Percentiles rank a stretch among this genome's conserved stretches.
phyloP scores from a whole-genome alignment of 1,140 invertebrate species.

The Leucophenga varia region DNA sequence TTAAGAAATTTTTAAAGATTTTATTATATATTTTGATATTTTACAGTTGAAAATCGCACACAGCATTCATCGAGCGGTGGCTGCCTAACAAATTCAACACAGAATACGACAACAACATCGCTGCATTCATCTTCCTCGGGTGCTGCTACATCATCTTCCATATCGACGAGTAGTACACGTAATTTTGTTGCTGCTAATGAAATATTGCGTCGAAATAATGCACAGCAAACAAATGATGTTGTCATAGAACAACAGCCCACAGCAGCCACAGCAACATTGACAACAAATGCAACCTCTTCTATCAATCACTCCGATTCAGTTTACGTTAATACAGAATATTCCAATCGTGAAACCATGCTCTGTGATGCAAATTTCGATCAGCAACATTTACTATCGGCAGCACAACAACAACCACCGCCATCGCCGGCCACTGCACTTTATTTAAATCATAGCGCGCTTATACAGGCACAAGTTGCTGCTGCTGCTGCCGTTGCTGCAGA shows the following conservation, averaged over 20 bases:
- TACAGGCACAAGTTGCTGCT: conserved; percentile 34
- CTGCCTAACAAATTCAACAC: conserved; percentile 43
- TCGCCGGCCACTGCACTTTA: conserved; percentile 43
- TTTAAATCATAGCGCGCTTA: conserved; percentile 42
- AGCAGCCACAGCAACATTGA: conserved; percentile 9
- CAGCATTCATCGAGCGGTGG: conserved; percentile 43
- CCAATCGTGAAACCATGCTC: conserved; percentile 41
- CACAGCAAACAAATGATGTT: conserved; percentile 4
- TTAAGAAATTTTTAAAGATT: too few species aligned
- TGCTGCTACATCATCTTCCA: conserved; percentile 11
- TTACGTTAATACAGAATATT: conserved; percentile 49
- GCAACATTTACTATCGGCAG: conserved; percentile 36
- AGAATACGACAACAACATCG: conserved; percentile 48
- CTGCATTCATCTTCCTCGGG: conserved; percentile 39
- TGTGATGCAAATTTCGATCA: conserved; percentile 41
- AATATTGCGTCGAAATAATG: too few species aligned
- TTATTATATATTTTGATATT: conserved; percentile 6
- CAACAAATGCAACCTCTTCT: conserved; percentile 4
- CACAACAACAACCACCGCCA: conserved; percentile 39
- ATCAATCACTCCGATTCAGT: conserved; percentile 43
- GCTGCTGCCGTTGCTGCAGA: conserved; percentile 10
- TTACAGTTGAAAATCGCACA: conserved; percentile 42
- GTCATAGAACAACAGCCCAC: conserved; percentile 41
- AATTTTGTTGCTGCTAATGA: too few species aligned
- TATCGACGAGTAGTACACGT: too few species aligned